These are phyloP conservation scores for Ditula angustiorana DNA, from an alignment of 2,888 invertebrate genomes.

Conservation along the genomic window DNA sequence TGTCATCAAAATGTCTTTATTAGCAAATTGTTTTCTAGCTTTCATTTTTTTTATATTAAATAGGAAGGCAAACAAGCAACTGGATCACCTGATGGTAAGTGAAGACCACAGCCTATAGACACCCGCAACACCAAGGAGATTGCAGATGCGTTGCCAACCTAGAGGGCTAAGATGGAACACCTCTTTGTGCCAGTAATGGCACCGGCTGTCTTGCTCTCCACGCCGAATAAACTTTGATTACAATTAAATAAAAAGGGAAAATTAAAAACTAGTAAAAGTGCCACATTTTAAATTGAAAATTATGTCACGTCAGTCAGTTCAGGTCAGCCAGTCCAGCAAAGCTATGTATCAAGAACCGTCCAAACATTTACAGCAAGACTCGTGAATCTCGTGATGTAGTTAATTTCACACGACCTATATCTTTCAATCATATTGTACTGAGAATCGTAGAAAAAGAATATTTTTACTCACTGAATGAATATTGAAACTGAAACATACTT, in stretches of 20 bases:
- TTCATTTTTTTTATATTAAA: too few relatives aligned
- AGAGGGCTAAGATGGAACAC: too few relatives aligned
- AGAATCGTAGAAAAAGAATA: conserved; percentile 13
- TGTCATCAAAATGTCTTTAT: too few relatives aligned
- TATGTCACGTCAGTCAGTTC: neutral
- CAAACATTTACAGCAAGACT: conserved; percentile 42
- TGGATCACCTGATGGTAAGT: too few relatives aligned
- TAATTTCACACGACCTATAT: conserved; percentile 41
- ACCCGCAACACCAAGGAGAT: too few relatives aligned
- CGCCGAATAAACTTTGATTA: too few relatives aligned
- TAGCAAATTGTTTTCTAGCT: too few relatives aligned
- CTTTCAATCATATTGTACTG: conserved; percentile 40
- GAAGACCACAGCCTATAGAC: too few relatives aligned
- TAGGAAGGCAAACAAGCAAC: too few relatives aligned
- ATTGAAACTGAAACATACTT: neutral
- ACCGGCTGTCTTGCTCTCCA: too few relatives aligned
- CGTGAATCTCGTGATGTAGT: conserved; percentile 17
- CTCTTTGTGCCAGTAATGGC: too few relatives aligned
- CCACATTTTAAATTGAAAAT: neutral
- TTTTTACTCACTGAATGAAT: neutral
- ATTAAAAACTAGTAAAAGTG: neutral
- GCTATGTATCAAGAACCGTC: conserved; percentile 20
- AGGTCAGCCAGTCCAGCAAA: neutral
- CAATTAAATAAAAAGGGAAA: conserved; percentile 2
- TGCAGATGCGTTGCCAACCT: too few relatives aligned